Conservation (phyloP, 2,113 vertebrate species). For the Oncorhynchus keta region DNA sequence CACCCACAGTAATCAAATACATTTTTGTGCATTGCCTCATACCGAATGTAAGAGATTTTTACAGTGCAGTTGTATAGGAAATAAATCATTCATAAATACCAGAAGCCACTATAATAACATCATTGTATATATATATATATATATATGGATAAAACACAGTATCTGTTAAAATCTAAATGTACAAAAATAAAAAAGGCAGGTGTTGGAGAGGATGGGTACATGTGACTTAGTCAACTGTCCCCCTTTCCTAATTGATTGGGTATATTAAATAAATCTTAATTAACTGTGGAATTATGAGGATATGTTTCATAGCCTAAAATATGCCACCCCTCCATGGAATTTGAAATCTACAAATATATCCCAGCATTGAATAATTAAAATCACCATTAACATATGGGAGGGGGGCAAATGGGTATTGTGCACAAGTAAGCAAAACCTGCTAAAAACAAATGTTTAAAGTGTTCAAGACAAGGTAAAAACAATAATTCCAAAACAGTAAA, state of each 20-base stretch:
- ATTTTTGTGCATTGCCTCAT: too few species aligned
- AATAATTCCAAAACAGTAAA: not conserved
- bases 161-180: slow-evolving; percentile 3
- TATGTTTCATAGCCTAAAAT: slow-evolving; percentile 4
- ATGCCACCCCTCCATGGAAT: not conserved
- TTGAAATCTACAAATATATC: not conserved
- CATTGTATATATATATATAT: not conserved
- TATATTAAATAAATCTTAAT: slow-evolving; percentile 8
- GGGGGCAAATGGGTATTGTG: not conserved
- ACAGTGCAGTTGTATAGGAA: slow-evolving; percentile 16
- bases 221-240: slow-evolving; percentile 32
- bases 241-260: not conserved
- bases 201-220: slow-evolving; percentile 9
- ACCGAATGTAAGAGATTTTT: slow-evolving; percentile 38
- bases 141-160: not conserved
- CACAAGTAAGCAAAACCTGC: slow-evolving; percentile 12
- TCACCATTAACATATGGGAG: not conserved
- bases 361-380: not conserved
- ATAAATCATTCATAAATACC: not conserved
- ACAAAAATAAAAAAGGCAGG: slow-evolving; percentile 15
- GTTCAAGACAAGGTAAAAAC: slow-evolving; percentile 10
- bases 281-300: slow-evolving; percentile 2
- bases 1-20: slow-evolving; percentile 35
- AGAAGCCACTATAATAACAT: slow-evolving; percentile 3
- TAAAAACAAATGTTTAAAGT: slow-evolving; percentile 9